Conservation (phyloP, 2,113 vertebrate species). For the Hiodon alosoides region DNA sequence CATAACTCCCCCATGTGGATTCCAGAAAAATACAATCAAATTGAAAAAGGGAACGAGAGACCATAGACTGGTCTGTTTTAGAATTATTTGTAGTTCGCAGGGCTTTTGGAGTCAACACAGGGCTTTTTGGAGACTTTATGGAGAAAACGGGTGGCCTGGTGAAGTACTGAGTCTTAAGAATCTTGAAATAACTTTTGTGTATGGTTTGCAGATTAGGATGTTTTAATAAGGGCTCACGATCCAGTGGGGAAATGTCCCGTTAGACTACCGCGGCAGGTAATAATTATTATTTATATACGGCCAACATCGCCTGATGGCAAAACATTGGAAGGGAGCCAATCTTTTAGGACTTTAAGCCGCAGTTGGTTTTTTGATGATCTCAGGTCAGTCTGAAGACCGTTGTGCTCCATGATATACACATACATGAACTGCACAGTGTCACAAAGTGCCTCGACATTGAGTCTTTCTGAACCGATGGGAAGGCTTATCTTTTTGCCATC, state of each 20-base stretch:
- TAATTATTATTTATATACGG: constrained; percentile 42
- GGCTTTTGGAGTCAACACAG: constrained; percentile 41
- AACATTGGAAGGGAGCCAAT: background rate
- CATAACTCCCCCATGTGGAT: constrained; percentile 53
- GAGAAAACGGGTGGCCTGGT: constrained; percentile 48
- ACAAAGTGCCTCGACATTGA: constrained; percentile 68
- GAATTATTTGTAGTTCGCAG: constrained; percentile 46
- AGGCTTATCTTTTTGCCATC: constrained; percentile 21
- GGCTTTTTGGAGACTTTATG: constrained; percentile 24
- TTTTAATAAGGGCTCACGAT: constrained; percentile 72
- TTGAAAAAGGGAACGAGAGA: constrained; percentile 20
- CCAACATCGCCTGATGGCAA: constrained; percentile 32
- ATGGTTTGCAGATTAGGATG: constrained; percentile 56
- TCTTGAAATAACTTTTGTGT: constrained; percentile 35
- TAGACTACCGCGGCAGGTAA: constrained; percentile 40
- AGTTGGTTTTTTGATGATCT: constrained; percentile 49
- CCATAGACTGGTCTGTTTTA: constrained; percentile 10
- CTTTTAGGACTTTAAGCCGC: background rate
- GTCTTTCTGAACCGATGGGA: constrained; percentile 42
- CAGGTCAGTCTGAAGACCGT: constrained; percentile 60
- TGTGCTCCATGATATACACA: constrained; percentile 52
- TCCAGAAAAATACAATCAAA: constrained; percentile 42
- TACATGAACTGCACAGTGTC: constrained; percentile 52
- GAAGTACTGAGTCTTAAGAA: constrained; percentile 67
- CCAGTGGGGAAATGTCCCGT: constrained; percentile 44